Evolutionary conservation across 2,888 invertebrate genomes (phyloP).

Genomic region (Andrena camellia): DNA sequence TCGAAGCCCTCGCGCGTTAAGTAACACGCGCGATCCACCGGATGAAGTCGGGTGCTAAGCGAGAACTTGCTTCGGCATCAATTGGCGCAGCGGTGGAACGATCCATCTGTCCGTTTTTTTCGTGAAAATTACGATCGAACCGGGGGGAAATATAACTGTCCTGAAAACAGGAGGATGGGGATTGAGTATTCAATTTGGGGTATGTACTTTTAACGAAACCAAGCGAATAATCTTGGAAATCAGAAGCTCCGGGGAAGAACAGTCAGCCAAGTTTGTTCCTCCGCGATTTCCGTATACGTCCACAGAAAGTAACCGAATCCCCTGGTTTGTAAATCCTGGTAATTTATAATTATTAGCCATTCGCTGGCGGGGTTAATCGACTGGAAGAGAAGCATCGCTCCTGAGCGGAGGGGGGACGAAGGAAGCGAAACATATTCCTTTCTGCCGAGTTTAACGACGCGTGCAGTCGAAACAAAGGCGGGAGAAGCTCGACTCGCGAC

Average conservation of each 20-base stretch:
- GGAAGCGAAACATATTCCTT: conserved; percentile 46
- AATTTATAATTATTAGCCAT: conserved; percentile 64
- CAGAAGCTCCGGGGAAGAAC: too few species aligned
- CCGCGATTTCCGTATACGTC: background rate
- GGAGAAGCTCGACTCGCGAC: conserved; percentile 30
- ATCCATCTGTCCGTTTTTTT: too few species aligned
- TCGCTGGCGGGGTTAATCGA: conserved; percentile 47
- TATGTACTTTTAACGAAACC: too few species aligned
- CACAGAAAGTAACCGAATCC: background rate
- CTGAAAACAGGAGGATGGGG: background rate
- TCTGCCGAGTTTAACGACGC: conserved; percentile 49
- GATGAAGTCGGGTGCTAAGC: conserved; percentile 17
- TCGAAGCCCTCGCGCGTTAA: conserved; percentile 35
- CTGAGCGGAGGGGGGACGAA: conserved; percentile 10
- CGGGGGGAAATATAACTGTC: too few species aligned
- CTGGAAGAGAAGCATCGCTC: conserved; percentile 39
- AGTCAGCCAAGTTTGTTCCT: too few species aligned
- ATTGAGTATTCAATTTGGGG: background rate
- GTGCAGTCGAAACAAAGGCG: conserved; percentile 27
- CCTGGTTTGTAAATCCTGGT: conserved; percentile 45
- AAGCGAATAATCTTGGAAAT: too few species aligned
- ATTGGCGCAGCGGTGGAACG: background rate
- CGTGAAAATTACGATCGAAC: too few species aligned
- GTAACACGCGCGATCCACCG: conserved; percentile 34
- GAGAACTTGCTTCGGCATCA: conserved; percentile 23